Evolutionary conservation across 2,888 invertebrate genomes (phyloP).

Genomic region (Melipona bicolor): DNA sequence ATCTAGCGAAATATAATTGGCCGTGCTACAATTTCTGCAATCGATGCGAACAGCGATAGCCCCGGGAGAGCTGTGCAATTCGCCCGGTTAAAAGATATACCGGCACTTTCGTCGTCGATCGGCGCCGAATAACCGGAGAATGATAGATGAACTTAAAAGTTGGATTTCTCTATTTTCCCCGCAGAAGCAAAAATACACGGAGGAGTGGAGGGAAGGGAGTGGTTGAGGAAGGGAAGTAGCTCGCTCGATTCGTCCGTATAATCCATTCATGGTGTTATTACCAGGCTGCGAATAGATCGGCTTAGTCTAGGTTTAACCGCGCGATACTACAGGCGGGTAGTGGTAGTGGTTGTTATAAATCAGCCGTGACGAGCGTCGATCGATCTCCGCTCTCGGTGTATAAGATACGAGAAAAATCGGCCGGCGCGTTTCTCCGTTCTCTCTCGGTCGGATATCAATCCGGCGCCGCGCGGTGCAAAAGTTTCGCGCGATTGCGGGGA

Average conservation of each 20-base stretch:
- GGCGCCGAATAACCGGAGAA: not conserved
- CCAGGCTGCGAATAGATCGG: conserved; percentile 23
- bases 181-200: not conserved
- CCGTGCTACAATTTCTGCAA: not conserved
- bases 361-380: conserved; percentile 37
- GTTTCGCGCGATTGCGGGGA: not conserved
- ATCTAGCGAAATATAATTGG: not conserved
- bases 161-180: conserved; percentile 12
- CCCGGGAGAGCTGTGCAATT: not conserved
- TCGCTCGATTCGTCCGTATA: conserved; percentile 12
- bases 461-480: not conserved
- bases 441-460: not conserved
- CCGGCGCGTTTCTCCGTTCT: not conserved
- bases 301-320: conserved; percentile 9
- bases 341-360: conserved; percentile 45
- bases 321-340: conserved; percentile 19
- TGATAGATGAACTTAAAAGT: conserved; percentile 26
- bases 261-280: conserved; percentile 16
- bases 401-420: conserved; percentile 27
- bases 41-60: conserved; percentile 7
- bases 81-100: not conserved
- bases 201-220: fast-evolving
- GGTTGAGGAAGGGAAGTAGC: not conserved
- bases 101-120: conserved; percentile 2
- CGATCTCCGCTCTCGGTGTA: not conserved